Evolutionary conservation across 2,797 vertebrate species (phyloP).

Genomic region (Leptodactylus fallax): DNA sequence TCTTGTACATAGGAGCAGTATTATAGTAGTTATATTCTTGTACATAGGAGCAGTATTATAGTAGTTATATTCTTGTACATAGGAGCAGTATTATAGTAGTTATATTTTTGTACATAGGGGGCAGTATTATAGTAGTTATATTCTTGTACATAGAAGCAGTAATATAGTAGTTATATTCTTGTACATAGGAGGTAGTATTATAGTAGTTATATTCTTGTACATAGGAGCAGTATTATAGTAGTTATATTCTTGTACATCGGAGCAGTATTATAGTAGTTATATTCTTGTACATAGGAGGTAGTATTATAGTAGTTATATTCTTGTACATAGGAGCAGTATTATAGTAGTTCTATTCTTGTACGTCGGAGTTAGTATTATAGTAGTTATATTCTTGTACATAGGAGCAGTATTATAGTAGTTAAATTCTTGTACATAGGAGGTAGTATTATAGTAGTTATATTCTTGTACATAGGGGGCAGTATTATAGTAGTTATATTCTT

Average conservation of each 20-base stretch:
- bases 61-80: no score
- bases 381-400: not conserved
- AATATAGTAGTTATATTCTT: constrained; percentile 1
- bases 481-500: constrained; percentile 18
- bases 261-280: constrained; percentile 13
- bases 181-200: not conserved
- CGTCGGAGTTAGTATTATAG: constrained; percentile 10
- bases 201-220: constrained; percentile 3
- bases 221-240: constrained; percentile 1
- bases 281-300: constrained; percentile 2
- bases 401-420: not conserved
- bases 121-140: no score
- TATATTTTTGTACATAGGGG: no score
- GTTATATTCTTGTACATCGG: constrained; percentile 2
- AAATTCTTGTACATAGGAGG: not conserved
- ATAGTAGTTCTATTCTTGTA: no score
- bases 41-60: no score
- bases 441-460: constrained; percentile 7
- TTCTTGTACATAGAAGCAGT: not conserved
- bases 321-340: constrained; percentile 7
- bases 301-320: constrained; percentile 19
- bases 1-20: not conserved
- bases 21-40: not conserved
- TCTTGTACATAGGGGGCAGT: no score
- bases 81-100: not conserved